Conservation (phyloP, 1,140 invertebrate genomes). For the Physella acuta region DNA sequence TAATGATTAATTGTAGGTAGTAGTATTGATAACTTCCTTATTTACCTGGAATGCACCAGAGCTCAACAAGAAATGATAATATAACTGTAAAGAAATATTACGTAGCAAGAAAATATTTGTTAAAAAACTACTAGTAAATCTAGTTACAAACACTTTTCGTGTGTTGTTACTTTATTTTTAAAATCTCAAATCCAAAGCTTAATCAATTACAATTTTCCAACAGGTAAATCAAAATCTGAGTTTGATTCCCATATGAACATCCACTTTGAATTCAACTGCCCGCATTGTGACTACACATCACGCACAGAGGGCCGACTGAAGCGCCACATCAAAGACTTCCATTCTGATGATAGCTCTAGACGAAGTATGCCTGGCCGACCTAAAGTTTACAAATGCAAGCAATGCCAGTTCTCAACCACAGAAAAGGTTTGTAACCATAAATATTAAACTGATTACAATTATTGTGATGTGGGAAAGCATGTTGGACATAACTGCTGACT, state of each 20-base stretch:
- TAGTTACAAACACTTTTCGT: neutral
- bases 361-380: slow-evolving; percentile 51
- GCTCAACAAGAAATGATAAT: too few species aligned
- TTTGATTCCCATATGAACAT: slow-evolving; percentile 64
- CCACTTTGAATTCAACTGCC: slow-evolving; percentile 62
- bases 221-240: slow-evolving; percentile 45
- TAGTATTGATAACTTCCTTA: too few species aligned
- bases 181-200: neutral
- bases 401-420: slow-evolving; percentile 80
- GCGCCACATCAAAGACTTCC: slow-evolving; percentile 66
- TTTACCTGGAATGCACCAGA: too few species aligned
- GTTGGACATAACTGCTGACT: too few species aligned
- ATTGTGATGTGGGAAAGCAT: too few species aligned
- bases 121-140: too few species aligned
- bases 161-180: neutral
- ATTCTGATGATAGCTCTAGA: slow-evolving; percentile 70
- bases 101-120: too few species aligned
- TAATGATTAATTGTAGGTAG: too few species aligned
- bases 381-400: slow-evolving; percentile 89
- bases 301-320: slow-evolving; percentile 66
- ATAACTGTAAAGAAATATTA: too few species aligned
- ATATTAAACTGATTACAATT: too few species aligned
- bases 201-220: slow-evolving; percentile 15
- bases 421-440: slow-evolving; percentile 75
- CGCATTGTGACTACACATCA: slow-evolving; percentile 67